These are phyloP conservation scores for Neoseiulus cucumeris DNA, from an alignment of 1,140 invertebrate genomes.

Conservation along the genomic window DNA sequence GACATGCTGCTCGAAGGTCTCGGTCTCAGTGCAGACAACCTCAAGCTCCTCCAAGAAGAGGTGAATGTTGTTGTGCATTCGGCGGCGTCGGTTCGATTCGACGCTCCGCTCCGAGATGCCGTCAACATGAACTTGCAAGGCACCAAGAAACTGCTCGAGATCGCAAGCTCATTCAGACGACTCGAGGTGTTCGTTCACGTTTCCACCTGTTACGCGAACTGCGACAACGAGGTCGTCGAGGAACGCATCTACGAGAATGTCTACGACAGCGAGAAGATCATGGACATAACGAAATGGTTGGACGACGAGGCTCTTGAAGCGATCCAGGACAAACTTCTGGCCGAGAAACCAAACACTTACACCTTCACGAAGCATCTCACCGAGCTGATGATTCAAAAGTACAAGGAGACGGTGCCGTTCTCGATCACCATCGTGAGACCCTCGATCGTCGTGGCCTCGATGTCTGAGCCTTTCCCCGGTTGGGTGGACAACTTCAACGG, in stretches of 20 bases:
- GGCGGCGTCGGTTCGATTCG: conserved; percentile 95
- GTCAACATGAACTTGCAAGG: conserved; percentile 20
- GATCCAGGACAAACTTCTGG: conserved; percentile 35
- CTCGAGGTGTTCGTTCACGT: conserved; percentile 56
- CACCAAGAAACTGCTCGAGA: conserved; percentile 20
- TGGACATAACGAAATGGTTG: conserved; percentile 17
- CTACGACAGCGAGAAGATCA: conserved; percentile 15
- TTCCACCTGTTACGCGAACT: conserved; percentile 58
- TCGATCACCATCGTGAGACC: conserved; percentile 60
- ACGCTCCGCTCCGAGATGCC: conserved; percentile 51
- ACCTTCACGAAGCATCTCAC: conserved; percentile 63
- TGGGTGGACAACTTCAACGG: conserved; percentile 30
- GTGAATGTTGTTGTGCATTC: conserved; percentile 91
- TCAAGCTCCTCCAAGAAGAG: conserved; percentile 41
- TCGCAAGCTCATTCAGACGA: conserved; percentile 49
- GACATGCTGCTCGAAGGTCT: conserved; percentile 73
- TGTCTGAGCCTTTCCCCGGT: conserved; percentile 72
- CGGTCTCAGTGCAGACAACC: conserved; percentile 60
- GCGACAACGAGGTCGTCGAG: conserved; percentile 32
- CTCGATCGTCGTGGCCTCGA: conserved; percentile 74
- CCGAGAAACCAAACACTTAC: conserved; percentile 58
- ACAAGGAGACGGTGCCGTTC: background rate
- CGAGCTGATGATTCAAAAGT: conserved; percentile 29
- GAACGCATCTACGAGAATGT: conserved; percentile 45
- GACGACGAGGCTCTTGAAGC: conserved; percentile 10